Base-by-base conservation (phyloP, 2,888 invertebrate genomes). In the Eulithis testata region DNA sequence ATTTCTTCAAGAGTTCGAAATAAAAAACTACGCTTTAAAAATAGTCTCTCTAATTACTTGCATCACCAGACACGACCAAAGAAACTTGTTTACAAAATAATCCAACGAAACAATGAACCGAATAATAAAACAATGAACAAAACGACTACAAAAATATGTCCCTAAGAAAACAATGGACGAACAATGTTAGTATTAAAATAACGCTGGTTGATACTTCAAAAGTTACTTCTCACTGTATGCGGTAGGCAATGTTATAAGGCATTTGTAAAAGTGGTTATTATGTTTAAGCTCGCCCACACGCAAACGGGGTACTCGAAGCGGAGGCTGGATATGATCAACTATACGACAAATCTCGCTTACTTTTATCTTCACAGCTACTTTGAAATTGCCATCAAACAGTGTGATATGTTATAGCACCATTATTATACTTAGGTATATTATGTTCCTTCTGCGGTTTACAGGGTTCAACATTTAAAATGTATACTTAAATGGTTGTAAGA, bases 201-300 rank as follows among this genome's bases (percentile, higher is more conserved):
- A 87, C 82, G 84, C 82, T 82, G 86, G 86, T 84, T 80, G 86
- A 78, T 84, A 86, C 89, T 91, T 87, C 72, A 91, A 86, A 87
- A 82, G 84, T 88, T 85, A 81, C 86, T 79, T 81, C 81, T 87
- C 85, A 85, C 81, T 79, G 84, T 77, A 79, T 87, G 91, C 88
- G 91, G 91, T 90, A 88, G 91, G 90, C 86, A 83, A 78, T 74
- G 81, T 77, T 75, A 74, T 52, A 73, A 81, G 79, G 84, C 80
- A 84, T 88, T 87, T 82, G 84, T 85, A 83, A 85, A 86, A 86
- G 84, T 79, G 78, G 83, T 86, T 87, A 87, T 88, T 87, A 85
- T 86, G 82, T 84, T 86, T 86, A 77, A 79, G 77, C 81, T 76
- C 88, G 89, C 90, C 90, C 91, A 90, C 91, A 89, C 89, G 84